Evolutionary conservation across 2,888 invertebrate species (phyloP), one percentile per base, ranked within the genome.

Genomic region (Eupithecia vulgata): DNA sequence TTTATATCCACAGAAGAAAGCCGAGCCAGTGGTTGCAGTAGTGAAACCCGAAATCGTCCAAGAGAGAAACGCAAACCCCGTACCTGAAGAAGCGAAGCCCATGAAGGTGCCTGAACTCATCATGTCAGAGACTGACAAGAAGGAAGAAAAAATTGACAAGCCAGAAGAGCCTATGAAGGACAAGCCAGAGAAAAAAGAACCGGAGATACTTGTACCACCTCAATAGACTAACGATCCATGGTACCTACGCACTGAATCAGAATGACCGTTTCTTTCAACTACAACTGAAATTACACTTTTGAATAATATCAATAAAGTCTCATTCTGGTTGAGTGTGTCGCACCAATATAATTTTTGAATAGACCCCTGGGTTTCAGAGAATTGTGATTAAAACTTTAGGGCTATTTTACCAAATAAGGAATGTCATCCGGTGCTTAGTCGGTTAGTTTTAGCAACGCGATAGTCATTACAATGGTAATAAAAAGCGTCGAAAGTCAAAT

Each of bases 321-420:
- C 65, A 72, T 77, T 75, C 70, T 73, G 68, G 65, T 74, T 72
- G 77, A 80, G 74, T 72, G 78, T 68, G 73, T 73, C 79, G 79
- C 78, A 76, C 75, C 57, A 57, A 57, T 62, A 40, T 5, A 73
- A 71, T 76, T 70, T 69, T 67, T 71, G 68, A 70, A 73, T 72
- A 74, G 68, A 76, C 68, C 72, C 68, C 72, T 73, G 66, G 72
- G 59, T 74, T 79, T 79, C 71, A 74, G 76, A 45, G 72, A 78
- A 76, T 79, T 79, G 79, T 76, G 78, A 80, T 78, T 79, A 78
- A 48, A 79, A 77, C 77, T 76, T 64, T 83, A 85, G 84, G 88
- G 91, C 91, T 92, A 89, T 87, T 88, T 88, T 88, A 92, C 93
- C 93, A 93, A 93, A 93, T 91, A 91, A 89, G 86, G 86, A 84